Base-by-base conservation (phyloP, 2,797 vertebrate genomes). In the Karalla daura region DNA sequence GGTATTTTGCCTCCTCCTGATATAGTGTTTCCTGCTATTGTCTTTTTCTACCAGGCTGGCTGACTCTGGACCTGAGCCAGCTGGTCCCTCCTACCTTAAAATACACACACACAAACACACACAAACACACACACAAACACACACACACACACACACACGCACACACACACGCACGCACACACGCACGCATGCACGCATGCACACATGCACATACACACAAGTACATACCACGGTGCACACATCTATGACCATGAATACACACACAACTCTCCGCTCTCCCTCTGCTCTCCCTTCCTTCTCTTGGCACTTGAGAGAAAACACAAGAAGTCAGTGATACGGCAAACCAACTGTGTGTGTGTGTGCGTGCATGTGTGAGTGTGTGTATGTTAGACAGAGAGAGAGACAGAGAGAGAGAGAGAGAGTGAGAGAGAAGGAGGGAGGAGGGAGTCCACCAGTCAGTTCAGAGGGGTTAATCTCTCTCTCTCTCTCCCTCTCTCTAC, bases 21-120 rank as follows among this genome's bases (percentile, higher is more conserved):
- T 92, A 89, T 85, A 91, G 81, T 55, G 88, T 90, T 94, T 94
- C 92, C 93, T 94, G 83, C 90, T 79, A 93, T 93, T 94, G 92
- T 94, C 87, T 89, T 65, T 82, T 68, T 82, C 72, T 79, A 85
- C 78, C 84, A 84, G 78, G 84, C 88, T 85, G 86, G 84, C 86
- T 88, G 87, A 77, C 68, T 81, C 79, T 88, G 86, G 85, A 83
- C 74, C 63, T 20, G 24, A 78, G 86, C 79, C 83, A 90, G 79
- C 60, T 24, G 3, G 85, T 84, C 86, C 85, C 87, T 89, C 88
- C 88, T 86, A 86, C 87, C 85, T 83, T 73, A 51, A 85, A 81
- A 83, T 64, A 72, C 71, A 81, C 78, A 80, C 70, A 46, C 63
- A 68, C 77, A 24, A 62, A 47, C 62, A 65, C 74, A 69, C 60